Conservation (phyloP, 2,113 vertebrate genomes). For the Girardinichthys multiradiatus region DNA sequence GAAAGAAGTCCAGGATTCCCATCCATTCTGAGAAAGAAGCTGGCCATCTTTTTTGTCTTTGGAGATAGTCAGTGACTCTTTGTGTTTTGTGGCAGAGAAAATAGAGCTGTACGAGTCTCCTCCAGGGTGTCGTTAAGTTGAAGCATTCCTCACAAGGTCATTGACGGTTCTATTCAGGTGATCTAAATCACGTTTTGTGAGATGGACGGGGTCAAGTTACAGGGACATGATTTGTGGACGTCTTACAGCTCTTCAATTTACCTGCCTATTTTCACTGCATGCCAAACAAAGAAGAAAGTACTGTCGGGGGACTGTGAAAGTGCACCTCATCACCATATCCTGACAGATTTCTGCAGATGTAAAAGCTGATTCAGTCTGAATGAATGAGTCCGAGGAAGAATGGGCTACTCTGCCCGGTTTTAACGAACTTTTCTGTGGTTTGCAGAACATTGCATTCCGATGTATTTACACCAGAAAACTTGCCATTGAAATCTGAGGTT, state of each 20-base stretch:
- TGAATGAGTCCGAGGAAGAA: neutral
- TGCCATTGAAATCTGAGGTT: neutral
- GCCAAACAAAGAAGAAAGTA: neutral
- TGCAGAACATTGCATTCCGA: neutral
- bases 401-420: too few relatives aligned
- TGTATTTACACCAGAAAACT: neutral
- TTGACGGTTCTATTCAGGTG: conserved; percentile 13
- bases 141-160: conserved; percentile 60
- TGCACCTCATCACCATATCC: conserved; percentile 28
- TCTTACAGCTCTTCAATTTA: conserved; percentile 48
- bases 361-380: conserved; percentile 4
- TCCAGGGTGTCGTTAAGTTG: conserved; percentile 45
- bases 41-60: conserved; percentile 18
- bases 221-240: conserved; percentile 35
- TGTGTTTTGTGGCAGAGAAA: conserved; percentile 40
- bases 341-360: conserved; percentile 17
- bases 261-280: conserved; percentile 5
- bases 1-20: conserved; percentile 51
- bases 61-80: conserved; percentile 23
- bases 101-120: conserved; percentile 28
- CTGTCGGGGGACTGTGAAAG: neutral
- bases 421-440: neutral
- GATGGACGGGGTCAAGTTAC: conserved; percentile 23
- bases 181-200: conserved; percentile 51
- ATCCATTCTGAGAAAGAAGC: conserved; percentile 23